Conservation (phyloP, 2,113 vertebrate species). For the Onychorhynchus coronatus region DNA sequence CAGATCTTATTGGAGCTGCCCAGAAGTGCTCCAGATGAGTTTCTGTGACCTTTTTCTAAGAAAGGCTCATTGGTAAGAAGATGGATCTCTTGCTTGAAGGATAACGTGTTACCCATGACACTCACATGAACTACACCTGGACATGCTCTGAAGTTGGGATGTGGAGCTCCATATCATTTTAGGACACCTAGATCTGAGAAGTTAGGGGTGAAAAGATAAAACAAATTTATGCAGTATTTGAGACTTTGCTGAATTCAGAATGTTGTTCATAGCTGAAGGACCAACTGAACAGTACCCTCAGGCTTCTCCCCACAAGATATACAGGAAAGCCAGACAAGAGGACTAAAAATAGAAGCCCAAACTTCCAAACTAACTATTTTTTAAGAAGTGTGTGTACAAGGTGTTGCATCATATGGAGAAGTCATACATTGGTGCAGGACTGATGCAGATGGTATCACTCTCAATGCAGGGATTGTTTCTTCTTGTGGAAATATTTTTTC, state of each 20-base stretch:
- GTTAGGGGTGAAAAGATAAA: not conserved
- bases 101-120: not conserved
- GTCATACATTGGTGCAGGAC: not conserved
- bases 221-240: not conserved
- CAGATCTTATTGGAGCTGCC: not conserved
- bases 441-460: not conserved
- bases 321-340: not conserved
- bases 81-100: not conserved
- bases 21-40: not conserved
- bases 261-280: not conserved
- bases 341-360: not conserved
- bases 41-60: not conserved
- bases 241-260: not conserved
- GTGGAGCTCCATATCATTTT: not conserved
- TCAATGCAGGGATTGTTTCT: not conserved
- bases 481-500: not conserved
- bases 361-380: not conserved
- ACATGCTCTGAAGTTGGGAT: rapidly evolving
- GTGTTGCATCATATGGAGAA: not conserved
- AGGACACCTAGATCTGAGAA: not conserved
- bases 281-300: not conserved
- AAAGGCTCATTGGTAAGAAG: not conserved
- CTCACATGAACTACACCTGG: not conserved
- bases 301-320: not conserved
- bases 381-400: not conserved